These are phyloP conservation scores for Amphipyra tragopoginis DNA, from an alignment of 2,888 invertebrate species.

Conservation along the genomic window DNA sequence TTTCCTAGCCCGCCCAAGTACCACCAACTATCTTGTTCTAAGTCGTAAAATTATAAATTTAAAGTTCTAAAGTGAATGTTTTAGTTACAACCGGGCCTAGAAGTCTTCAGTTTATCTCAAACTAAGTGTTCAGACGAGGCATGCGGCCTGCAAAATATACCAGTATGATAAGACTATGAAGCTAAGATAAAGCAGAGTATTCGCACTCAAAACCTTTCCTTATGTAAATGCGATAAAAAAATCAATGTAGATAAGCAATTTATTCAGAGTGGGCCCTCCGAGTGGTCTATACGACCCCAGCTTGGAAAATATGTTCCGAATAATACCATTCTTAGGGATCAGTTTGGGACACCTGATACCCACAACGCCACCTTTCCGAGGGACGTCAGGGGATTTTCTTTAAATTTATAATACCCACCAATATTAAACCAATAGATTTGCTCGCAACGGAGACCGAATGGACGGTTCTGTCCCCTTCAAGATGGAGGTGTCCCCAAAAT, in stretches of 20 bases:
- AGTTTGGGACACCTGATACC: conserved; percentile 87
- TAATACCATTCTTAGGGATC: conserved; percentile 84
- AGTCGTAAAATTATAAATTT: conserved; percentile 40
- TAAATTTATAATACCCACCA: conserved; percentile 63
- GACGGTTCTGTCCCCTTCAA: conserved; percentile 36
- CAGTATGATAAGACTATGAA: conserved; percentile 44
- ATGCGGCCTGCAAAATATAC: conserved; percentile 37
- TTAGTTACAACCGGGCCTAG: conserved; percentile 33
- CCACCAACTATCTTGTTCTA: conserved; percentile 19
- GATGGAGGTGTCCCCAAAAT: conserved; percentile 34
- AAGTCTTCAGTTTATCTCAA: conserved; percentile 41
- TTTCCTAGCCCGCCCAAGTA: conserved; percentile 11
- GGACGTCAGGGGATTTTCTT: conserved; percentile 71
- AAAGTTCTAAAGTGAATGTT: conserved; percentile 39
- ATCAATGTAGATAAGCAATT: conserved; percentile 79
- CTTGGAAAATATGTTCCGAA: conserved; percentile 83
- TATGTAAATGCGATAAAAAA: conserved; percentile 72
- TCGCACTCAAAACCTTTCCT: conserved; percentile 57
- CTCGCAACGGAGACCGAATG: conserved; percentile 13
- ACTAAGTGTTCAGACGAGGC: conserved; percentile 34
- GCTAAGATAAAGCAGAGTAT: conserved; percentile 47
- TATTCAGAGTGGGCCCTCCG: conserved; percentile 81
- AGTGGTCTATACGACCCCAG: conserved; percentile 73
- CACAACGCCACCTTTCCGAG: conserved; percentile 65
- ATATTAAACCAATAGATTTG: conserved; percentile 58